phyloP scores from a whole-genome alignment of 2,113 vertebrate species.

The Dissostichus mawsoni region DNA sequence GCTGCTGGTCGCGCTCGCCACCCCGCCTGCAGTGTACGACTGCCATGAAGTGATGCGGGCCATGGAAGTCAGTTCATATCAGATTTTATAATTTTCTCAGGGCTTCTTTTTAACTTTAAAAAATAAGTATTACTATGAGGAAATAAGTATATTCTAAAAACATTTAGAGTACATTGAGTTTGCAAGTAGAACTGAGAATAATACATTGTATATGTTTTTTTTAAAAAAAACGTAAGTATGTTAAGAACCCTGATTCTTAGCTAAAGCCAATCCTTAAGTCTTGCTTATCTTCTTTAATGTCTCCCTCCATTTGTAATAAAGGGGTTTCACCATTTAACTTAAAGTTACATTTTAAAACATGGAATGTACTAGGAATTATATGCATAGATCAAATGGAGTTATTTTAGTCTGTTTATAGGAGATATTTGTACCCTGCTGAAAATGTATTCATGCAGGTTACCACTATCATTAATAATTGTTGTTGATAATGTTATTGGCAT shows the following conservation, averaged over 20 bases:
- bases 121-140: background rate
- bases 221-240: no score
- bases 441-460: background rate
- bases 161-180: background rate
- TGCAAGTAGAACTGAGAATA: background rate
- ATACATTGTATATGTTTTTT: no score
- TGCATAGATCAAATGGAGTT: no score
- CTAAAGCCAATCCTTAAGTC: no score
- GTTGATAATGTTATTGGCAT: background rate
- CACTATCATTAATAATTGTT: background rate
- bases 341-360: no score
- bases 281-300: no score
- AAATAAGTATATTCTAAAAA: background rate
- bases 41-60: slow-evolving; percentile 83
- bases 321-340: no score
- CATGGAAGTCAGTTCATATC: slow-evolving; percentile 76
- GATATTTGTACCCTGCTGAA: background rate
- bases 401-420: background rate
- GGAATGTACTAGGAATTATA: no score
- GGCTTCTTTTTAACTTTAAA: background rate
- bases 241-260: no score
- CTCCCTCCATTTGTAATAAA: no score
- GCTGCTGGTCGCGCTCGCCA: slow-evolving; percentile 82
- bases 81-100: no score
- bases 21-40: slow-evolving; percentile 81